These are phyloP conservation scores for Scalopus aquaticus DNA, from an alignment of 2,113 vertebrate genomes.

Conservation along the genomic window DNA sequence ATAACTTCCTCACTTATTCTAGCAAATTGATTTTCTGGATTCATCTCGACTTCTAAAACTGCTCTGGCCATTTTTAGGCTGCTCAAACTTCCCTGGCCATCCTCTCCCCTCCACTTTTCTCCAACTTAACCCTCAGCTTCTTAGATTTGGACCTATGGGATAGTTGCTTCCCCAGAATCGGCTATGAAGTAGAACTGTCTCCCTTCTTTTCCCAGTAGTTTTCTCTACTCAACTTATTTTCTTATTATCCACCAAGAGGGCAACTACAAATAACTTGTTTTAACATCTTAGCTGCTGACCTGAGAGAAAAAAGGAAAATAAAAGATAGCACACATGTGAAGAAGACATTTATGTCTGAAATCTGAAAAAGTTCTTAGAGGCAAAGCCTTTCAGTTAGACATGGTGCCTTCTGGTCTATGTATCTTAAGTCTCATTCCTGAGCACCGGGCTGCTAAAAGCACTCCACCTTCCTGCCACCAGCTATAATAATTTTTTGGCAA, in stretches of 20 bases:
- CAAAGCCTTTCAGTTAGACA: not conserved
- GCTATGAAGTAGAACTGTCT: not conserved
- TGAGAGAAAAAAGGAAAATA: not conserved
- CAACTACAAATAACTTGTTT: not conserved
- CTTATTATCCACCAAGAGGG: not conserved
- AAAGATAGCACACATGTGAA: not conserved
- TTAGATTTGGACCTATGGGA: not conserved
- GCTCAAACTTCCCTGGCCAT: not conserved
- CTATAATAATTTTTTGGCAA: not conserved
- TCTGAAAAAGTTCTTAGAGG: not conserved
- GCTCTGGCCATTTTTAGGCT: not conserved
- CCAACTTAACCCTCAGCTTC: not conserved
- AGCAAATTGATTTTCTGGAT: not conserved
- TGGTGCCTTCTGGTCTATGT: not conserved
- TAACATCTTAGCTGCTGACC: not conserved
- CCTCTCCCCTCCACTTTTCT: not conserved
- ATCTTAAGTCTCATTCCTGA: not conserved
- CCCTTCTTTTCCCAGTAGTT: not conserved
- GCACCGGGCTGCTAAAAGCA: not conserved
- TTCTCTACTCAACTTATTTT: not conserved
- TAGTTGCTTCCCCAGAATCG: not conserved
- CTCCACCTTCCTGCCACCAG: not conserved
- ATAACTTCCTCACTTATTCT: not conserved
- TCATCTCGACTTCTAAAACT: conserved; percentile 38
- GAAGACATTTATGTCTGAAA: not conserved